Percentiles rank a stretch among this genome's conserved stretches.
These are phyloP conservation scores for Parambassis ranga DNA, from an alignment of 2,797 vertebrate genomes.

Conservation along the genomic window DNA sequence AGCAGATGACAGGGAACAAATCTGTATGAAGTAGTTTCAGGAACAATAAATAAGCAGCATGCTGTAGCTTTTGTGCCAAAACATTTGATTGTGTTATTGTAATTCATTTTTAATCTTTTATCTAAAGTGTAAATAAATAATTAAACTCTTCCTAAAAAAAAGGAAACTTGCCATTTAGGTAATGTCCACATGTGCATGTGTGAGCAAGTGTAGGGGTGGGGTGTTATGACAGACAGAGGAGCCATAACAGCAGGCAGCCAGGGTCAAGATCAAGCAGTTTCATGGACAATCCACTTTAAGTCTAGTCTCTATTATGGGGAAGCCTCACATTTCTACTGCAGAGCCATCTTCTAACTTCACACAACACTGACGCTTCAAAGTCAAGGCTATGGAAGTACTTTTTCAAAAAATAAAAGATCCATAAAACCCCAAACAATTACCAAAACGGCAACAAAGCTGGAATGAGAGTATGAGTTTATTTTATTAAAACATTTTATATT, in stretches of 20 bases:
- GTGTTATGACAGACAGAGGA: slow-evolving; percentile 44
- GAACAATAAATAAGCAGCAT: slow-evolving; percentile 48
- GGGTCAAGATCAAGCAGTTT: slow-evolving; percentile 73
- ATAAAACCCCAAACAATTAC: background rate
- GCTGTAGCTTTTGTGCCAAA: slow-evolving; percentile 29
- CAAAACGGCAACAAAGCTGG: background rate
- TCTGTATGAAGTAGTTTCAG: slow-evolving; percentile 42
- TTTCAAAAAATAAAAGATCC: slow-evolving; percentile 4
- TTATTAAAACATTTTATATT: background rate
- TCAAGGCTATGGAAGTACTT: slow-evolving; percentile 48
- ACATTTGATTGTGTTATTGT: slow-evolving; percentile 1
- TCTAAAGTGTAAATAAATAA: slow-evolving; percentile 8
- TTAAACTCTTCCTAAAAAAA: slow-evolving; percentile 5
- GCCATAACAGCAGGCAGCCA: slow-evolving; percentile 55
- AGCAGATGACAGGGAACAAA: slow-evolving; percentile 58
- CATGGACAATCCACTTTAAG: slow-evolving; percentile 65
- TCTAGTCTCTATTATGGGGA: slow-evolving; percentile 59
- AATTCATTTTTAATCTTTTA: no score
- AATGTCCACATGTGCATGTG: background rate
- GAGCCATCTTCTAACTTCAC: slow-evolving; percentile 36
- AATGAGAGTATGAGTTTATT: background rate
- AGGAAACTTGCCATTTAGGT: background rate
- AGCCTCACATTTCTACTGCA: slow-evolving; percentile 43
- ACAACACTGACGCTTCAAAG: slow-evolving; percentile 49
- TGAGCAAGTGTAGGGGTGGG: slow-evolving; percentile 1